Evolutionary conservation across 1,140 invertebrate genomes (phyloP).

Genomic region (Gerris buenoi): DNA sequence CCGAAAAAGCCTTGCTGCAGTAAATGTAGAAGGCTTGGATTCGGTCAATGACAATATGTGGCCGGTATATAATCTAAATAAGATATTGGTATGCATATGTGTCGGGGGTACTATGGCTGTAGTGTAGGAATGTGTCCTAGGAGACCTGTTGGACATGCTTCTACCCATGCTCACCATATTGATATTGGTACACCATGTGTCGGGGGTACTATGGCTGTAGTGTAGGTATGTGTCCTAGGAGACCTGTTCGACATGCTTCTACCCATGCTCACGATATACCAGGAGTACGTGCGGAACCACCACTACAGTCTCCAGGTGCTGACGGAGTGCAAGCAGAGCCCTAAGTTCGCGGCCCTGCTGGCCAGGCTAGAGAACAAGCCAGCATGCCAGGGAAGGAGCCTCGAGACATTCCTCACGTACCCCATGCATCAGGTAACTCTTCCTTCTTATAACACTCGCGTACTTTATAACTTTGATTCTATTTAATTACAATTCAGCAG

Average conservation of each 20-base stretch:
- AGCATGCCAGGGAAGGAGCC: constrained; percentile 62
- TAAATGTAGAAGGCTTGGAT: too few relatives aligned
- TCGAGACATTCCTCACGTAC: constrained; percentile 84
- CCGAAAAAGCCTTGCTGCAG: too few relatives aligned
- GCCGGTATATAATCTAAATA: too few relatives aligned
- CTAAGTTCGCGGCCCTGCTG: constrained; percentile 64
- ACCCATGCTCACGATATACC: constrained; percentile 86
- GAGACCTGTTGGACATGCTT: constrained; percentile 85
- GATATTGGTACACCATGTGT: too few relatives aligned
- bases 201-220: neutral
- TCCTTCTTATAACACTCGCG: too few relatives aligned
- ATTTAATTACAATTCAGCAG: too few relatives aligned
- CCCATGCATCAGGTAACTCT: constrained; percentile 85
- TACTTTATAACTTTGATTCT: too few relatives aligned
- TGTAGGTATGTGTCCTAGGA: constrained; percentile 35
- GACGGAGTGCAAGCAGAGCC: constrained; percentile 81
- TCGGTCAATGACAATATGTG: too few relatives aligned
- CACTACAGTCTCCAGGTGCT: constrained; percentile 88
- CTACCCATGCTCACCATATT: constrained; percentile 85
- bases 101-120: neutral
- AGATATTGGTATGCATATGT: too few relatives aligned
- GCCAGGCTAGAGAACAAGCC: constrained; percentile 72
- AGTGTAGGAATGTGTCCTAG: constrained; percentile 32
- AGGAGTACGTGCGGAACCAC: constrained; percentile 87
- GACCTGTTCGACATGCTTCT: constrained; percentile 87